Evolutionary conservation across 1,140 invertebrate species (phyloP).

Genomic region (Microvelia longipes): DNA sequence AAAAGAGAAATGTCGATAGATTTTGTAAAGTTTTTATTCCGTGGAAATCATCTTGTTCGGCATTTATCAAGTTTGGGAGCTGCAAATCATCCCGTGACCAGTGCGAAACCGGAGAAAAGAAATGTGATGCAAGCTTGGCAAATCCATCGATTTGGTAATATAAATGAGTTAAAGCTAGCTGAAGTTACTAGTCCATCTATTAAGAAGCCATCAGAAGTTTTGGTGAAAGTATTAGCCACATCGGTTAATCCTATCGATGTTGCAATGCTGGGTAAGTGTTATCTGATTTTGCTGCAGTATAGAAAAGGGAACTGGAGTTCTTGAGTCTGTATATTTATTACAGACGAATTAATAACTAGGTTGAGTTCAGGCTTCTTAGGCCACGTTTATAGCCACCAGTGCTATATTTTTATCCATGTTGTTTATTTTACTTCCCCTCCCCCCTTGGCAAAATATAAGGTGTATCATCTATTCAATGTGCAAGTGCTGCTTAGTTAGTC

Average conservation of each 20-base stretch:
- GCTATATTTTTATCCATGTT: too few species aligned
- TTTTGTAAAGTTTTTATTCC: background rate
- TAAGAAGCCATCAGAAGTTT: constrained; percentile 48
- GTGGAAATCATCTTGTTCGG: background rate
- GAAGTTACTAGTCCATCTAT: constrained; percentile 49
- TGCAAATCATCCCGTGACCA: background rate
- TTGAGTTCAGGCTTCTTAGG: too few species aligned
- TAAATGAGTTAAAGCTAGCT: constrained; percentile 44
- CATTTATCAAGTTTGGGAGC: background rate
- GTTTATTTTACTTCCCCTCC: too few species aligned
- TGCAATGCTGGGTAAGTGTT: constrained; percentile 52
- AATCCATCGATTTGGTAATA: constrained; percentile 53
- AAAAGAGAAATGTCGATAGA: background rate
- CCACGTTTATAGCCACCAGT: too few species aligned
- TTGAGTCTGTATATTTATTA: too few species aligned
- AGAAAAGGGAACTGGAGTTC: too few species aligned
- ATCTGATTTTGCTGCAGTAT: too few species aligned
- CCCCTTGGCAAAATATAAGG: too few species aligned
- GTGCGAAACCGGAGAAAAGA: constrained; percentile 15
- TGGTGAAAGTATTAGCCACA: constrained; percentile 63
- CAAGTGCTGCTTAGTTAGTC: too few species aligned
- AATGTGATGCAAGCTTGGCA: constrained; percentile 55
- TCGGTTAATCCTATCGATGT: constrained; percentile 87
- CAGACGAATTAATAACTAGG: too few species aligned
- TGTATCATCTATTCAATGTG: too few species aligned